A percentile compares a stretch with the other conserved stretches of the same genome.
phyloP scores from a whole-genome alignment of 1,140 invertebrate species.

The Drosophila tropicalis region DNA sequence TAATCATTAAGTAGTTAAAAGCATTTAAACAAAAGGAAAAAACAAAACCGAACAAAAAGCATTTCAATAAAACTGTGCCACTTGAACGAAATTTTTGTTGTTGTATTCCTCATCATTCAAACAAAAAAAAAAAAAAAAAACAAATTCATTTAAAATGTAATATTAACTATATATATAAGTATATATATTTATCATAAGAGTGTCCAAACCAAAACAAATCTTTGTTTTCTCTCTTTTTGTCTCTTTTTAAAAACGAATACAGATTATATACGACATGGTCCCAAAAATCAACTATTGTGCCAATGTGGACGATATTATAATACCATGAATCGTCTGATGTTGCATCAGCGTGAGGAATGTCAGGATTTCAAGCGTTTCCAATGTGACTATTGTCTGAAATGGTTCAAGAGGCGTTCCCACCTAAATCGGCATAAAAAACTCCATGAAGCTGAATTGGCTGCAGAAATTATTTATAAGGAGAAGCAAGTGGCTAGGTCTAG shows the following conservation, averaged over 20 bases:
- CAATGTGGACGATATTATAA: slow-evolving; percentile 72
- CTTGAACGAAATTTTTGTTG: slow-evolving; percentile 48
- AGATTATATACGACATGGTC: slow-evolving; percentile 55
- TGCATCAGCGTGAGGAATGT: slow-evolving; percentile 70
- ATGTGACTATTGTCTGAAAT: slow-evolving; percentile 65
- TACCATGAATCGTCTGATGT: slow-evolving; percentile 55
- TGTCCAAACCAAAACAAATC: slow-evolving; percentile 30
- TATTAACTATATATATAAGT: slow-evolving; percentile 7
- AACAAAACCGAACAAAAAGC: slow-evolving; percentile 22
- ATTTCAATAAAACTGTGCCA: slow-evolving; percentile 49
- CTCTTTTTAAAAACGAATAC: slow-evolving; percentile 16
- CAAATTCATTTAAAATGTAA: slow-evolving; percentile 22
- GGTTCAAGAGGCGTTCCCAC: slow-evolving; percentile 72
- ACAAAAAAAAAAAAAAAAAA: neutral
- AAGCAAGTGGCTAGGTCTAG: slow-evolving; percentile 11
- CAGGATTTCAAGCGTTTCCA: slow-evolving; percentile 74
- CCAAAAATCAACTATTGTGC: slow-evolving; percentile 68
- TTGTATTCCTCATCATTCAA: slow-evolving; percentile 47
- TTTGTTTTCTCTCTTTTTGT: slow-evolving; percentile 37
- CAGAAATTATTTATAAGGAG: slow-evolving; percentile 43
- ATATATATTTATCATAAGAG: neutral
- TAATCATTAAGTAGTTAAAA: slow-evolving; percentile 46
- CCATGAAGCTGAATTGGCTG: slow-evolving; percentile 47
- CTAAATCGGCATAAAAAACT: slow-evolving; percentile 69
- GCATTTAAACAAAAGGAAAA: neutral